Evolutionary conservation across 1,140 invertebrate species (phyloP).

Genomic region (Hylaeus anthracinus): DNA sequence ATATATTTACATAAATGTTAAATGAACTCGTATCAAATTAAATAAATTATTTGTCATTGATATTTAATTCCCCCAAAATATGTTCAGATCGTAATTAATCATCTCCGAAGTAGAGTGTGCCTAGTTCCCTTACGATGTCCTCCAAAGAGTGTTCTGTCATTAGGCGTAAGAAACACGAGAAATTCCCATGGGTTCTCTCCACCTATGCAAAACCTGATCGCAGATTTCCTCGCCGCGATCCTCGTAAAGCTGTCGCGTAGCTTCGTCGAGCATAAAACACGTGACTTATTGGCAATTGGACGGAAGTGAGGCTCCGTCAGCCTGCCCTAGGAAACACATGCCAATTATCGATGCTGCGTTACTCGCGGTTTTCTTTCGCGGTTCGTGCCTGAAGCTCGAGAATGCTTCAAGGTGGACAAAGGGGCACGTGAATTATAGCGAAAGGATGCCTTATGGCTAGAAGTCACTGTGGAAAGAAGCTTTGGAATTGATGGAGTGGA

Average conservation of each 20-base stretch:
- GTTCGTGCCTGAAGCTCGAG: too few relatives aligned
- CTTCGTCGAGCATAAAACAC: neutral
- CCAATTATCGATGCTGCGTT: conserved; percentile 19
- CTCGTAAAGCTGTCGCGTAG: conserved; percentile 23
- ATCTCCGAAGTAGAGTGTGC: too few relatives aligned
- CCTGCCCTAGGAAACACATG: neutral
- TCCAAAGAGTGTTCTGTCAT: too few relatives aligned
- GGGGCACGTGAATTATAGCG: too few relatives aligned
- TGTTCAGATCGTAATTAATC: too few relatives aligned
- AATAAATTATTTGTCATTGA: too few relatives aligned
- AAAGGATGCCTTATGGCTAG: too few relatives aligned
- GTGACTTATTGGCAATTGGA: conserved; percentile 21
- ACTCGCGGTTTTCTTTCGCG: neutral
- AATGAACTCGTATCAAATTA: too few relatives aligned
- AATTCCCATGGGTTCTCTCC: neutral
- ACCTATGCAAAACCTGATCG: conserved; percentile 1
- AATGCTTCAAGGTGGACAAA: neutral
- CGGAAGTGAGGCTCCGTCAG: neutral
- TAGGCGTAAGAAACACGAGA: neutral
- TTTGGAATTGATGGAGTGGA: neutral
- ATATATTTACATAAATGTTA: too few relatives aligned
- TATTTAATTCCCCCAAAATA: too few relatives aligned
- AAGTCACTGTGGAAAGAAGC: too few relatives aligned
- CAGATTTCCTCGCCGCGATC: neutral
- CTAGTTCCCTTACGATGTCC: too few relatives aligned